Base-by-base conservation (phyloP, 2,113 vertebrate species). In the Myotis brandtii region DNA sequence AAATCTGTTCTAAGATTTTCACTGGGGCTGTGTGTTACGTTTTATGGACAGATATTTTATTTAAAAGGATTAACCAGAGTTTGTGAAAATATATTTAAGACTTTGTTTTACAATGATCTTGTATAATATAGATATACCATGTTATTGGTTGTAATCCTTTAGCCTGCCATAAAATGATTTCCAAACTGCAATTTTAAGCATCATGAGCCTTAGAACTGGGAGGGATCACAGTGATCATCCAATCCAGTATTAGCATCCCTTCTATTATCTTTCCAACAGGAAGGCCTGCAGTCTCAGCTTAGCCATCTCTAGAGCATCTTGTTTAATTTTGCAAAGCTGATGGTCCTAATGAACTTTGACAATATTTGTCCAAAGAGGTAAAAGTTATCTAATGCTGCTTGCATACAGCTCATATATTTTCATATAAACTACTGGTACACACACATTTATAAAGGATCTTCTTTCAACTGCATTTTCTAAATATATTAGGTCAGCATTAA, bases 101-200 rank as follows among this genome's bases (percentile, higher is more conserved):
- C 3, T 34, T 88, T 75, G 5, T 16, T 88, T 75, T 92, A 5
- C 3, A 67, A 17, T 75, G 52, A 13, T 81, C 62, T 50, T 80
- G 84, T 67, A 1, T 25, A 46, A 70, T 46, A 56, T 48, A 32
- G 4, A 8, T 67, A 77, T 52, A 72, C 2, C 0, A 32, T 80
- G 12, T 50, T 18, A 62, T 48, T 79, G 75, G 5, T 16, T 95
- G 23, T 76, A 80, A 80, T 81, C 92, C 23, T 96, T 92, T 32
- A 83, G 10, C 17, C 18, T 75, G 23, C 32, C 37, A 81, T 89
- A 96, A 77, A 87, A 75, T 72, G 11, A 81, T 85, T 87, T 84
- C 34, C 18, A 54, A 86, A 72, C 46, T 43, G 27, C 27, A 82
- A 6, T 81, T 89, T 77, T 59, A 82, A 94, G 52, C 34, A 30